Base-by-base conservation (phyloP, 1,140 invertebrate species). In the Cephus cinctus region DNA sequence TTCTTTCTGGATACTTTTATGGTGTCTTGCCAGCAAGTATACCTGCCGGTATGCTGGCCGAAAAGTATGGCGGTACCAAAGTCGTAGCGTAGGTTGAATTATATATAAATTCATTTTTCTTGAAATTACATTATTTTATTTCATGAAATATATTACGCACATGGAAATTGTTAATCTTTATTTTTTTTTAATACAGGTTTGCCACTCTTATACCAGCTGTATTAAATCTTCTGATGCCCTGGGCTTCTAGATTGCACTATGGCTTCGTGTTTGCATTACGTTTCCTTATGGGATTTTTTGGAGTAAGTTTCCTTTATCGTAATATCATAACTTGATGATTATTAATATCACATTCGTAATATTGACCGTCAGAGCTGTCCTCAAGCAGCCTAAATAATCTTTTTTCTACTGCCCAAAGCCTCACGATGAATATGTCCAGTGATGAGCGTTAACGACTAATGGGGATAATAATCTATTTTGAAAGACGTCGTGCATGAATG, bases 11-110 rank as follows among this genome's bases (percentile, higher is more conserved):
- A 2, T 88, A 88, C 57, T 88, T 87, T 63, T 87, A 82, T 75
- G 87, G 83, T 68, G 50, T 83, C 67, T 4, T 83, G 61, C 47
- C 63, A 16, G 65, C 69, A 4, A 76, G 75, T 50, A 53, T 87
- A 47, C 81, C 86, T 0, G 85, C 85, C 5, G 89, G 88, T 2
- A 78, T 83, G 3, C 68, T 90, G 20, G 87, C 89, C 2, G 87
- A 91, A 57, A 77, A 81, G 58, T 87, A 85, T 58, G 87, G 87
- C 2, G 86, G 86, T 1, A 79, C 87, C 16, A 78, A 80, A 51
- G 83, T 90, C 23, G 84, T 96, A 6, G 86, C 71, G 72, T 77
- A 56, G 67, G 67, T 69, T 30, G n/a, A 8, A 27, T 27, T 8
- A 27, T 27, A 27, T n/a, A 8, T 42, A 1, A 19, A 31, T 39